Evolutionary conservation across 2,113 vertebrate genomes (phyloP).

Genomic region (Xyrauchen texanus): DNA sequence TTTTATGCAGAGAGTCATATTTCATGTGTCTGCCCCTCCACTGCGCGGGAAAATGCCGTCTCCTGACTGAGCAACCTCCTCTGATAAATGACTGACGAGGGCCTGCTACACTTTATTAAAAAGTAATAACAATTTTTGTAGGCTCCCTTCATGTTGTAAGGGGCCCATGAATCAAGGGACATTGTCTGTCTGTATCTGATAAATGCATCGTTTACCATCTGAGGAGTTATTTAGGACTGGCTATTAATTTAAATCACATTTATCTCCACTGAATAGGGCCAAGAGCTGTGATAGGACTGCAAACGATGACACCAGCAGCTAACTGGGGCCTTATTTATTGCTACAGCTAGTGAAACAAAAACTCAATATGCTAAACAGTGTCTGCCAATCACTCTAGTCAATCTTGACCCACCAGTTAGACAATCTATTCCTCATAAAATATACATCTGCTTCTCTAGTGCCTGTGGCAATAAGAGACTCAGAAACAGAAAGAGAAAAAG

Average conservation of each 20-base stretch:
- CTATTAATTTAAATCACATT: constrained; percentile 99
- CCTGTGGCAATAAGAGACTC: constrained; percentile 3
- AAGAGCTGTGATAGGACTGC: constrained; percentile 48
- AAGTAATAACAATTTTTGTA: constrained; percentile 99
- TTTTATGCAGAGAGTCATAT: constrained; percentile 81
- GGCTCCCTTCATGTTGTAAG: constrained; percentile 96
- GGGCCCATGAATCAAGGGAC: constrained; percentile 99
- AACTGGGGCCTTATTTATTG: constrained; percentile 46
- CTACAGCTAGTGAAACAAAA: constrained; percentile 50
- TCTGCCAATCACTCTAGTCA: constrained; percentile 49
- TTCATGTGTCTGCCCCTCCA: constrained; percentile 82
- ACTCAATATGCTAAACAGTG: constrained; percentile 41
- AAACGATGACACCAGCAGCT: constrained; percentile 46
- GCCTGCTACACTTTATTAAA: constrained; percentile 99
- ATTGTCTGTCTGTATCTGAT: constrained; percentile 98
- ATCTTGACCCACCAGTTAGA: constrained; percentile 34
- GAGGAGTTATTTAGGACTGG: constrained; percentile 99
- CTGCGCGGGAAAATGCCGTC: constrained; percentile 67
- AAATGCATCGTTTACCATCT: constrained; percentile 99
- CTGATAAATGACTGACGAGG: constrained; percentile 98
- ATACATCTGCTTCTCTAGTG: constrained; percentile 14
- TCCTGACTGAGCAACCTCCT: constrained; percentile 67
- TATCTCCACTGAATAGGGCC: constrained; percentile 77
- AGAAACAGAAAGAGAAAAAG: not conserved
- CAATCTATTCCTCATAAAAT: constrained; percentile 36